phyloP scores from a whole-genome alignment of 2,113 vertebrate species.

The Grammomys dolichurus region DNA sequence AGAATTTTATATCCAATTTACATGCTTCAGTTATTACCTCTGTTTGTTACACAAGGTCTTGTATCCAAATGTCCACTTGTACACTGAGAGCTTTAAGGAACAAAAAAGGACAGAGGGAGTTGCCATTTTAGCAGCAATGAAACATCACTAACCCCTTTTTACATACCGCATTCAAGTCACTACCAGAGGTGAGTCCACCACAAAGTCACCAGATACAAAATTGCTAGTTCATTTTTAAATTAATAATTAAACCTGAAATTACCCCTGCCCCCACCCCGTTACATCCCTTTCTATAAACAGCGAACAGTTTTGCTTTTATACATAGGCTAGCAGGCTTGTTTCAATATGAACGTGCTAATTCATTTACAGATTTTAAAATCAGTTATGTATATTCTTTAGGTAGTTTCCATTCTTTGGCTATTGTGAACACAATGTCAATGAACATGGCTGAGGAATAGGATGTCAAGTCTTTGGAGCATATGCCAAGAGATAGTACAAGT shows the following conservation, averaged over 20 bases:
- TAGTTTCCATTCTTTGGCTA: neutral
- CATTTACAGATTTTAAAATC: constrained; percentile 94
- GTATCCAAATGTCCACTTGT: constrained; percentile 90
- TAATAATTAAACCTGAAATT: constrained; percentile 88
- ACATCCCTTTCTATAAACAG: constrained; percentile 96
- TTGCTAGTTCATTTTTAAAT: constrained; percentile 90
- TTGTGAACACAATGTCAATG: neutral
- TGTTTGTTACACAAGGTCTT: constrained; percentile 92
- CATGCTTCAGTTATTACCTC: constrained; percentile 91
- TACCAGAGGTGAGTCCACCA: constrained; percentile 93
- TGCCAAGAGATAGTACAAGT: neutral
- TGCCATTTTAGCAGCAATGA: too few relatives aligned
- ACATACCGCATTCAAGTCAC: constrained; percentile 22
- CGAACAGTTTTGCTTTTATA: constrained; percentile 98
- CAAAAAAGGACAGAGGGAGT: too few relatives aligned
- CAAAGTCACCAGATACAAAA: constrained; percentile 93
- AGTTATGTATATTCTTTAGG: neutral
- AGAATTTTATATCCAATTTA: constrained; percentile 93
- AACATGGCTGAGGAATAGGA: neutral
- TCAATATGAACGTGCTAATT: constrained; percentile 99
- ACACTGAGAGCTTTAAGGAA: constrained; percentile 91
- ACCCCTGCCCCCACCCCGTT: constrained; percentile 86
- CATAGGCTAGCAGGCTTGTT: constrained; percentile 99
- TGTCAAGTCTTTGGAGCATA: neutral
- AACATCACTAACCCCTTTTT: too few relatives aligned